These are phyloP conservation scores for Rhinolophus ferrumequinum DNA, from an alignment of 2,113 vertebrate species.

Conservation along the genomic window DNA sequence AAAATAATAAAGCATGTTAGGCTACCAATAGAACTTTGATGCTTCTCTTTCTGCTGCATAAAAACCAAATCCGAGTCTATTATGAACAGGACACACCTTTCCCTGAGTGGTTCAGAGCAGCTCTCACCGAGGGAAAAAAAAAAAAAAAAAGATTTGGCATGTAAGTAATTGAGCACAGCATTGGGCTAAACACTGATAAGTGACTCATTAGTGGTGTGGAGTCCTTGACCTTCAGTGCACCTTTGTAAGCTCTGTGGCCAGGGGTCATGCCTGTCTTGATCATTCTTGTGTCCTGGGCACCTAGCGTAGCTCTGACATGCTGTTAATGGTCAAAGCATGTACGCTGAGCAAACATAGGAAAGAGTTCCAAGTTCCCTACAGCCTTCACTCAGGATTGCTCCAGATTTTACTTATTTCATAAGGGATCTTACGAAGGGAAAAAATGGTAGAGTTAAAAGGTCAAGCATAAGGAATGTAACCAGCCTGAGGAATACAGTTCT, in stretches of 20 bases:
- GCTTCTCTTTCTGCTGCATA: background rate
- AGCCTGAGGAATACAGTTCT: background rate
- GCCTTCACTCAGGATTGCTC: background rate
- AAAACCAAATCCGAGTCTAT: background rate
- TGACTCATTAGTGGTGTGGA: background rate
- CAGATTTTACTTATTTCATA: background rate
- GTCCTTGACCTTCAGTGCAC: background rate
- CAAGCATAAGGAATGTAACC: background rate
- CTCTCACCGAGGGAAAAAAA: background rate
- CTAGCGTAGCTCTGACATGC: background rate
- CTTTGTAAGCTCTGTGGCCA: background rate
- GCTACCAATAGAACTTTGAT: background rate
- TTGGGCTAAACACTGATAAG: background rate
- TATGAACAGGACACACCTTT: background rate
- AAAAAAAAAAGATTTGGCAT: background rate
- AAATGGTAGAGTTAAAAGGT: background rate
- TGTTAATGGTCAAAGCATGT: background rate
- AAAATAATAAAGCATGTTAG: background rate
- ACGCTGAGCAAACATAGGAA: background rate
- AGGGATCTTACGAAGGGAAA: background rate
- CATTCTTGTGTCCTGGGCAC: background rate
- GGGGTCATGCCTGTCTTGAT: background rate
- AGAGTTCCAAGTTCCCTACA: background rate
- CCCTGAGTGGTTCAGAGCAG: background rate
- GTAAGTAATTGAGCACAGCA: background rate